Conservation (phyloP, 2,113 vertebrate genomes). For the Odobenus rosmarus region DNA sequence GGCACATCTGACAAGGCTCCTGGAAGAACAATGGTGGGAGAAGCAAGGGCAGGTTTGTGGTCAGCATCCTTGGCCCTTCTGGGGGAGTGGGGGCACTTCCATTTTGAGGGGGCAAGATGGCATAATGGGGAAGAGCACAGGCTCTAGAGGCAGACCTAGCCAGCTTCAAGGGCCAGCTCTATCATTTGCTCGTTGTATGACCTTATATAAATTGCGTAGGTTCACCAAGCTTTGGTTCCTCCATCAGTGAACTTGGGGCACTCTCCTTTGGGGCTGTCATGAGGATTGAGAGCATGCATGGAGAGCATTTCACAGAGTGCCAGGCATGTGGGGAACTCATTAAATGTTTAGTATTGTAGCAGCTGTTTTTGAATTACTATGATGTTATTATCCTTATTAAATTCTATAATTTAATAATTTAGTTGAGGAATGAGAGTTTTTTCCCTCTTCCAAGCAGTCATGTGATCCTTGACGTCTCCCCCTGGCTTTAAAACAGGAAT, state of each 20-base stretch:
- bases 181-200: background rate
- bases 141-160: background rate
- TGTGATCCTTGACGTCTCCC: background rate
- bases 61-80: background rate
- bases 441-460: background rate
- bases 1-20: background rate
- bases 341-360: background rate
- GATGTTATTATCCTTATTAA: constrained; percentile 1
- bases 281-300: background rate
- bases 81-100: no score
- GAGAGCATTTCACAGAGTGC: background rate
- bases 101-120: background rate
- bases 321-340: background rate
- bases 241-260: background rate
- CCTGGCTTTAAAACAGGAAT: constrained; percentile 7
- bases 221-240: background rate
- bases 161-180: background rate
- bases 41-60: background rate
- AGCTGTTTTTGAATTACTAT: background rate
- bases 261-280: background rate
- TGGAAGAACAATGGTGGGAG: background rate
- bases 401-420: background rate
- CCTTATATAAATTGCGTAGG: background rate
- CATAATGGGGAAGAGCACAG: background rate
- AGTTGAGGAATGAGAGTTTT: background rate